Percentiles rank a stretch among this genome's conserved stretches.
phyloP scores from a whole-genome alignment of 2,888 invertebrate species.

The Diarsia brunnea region DNA sequence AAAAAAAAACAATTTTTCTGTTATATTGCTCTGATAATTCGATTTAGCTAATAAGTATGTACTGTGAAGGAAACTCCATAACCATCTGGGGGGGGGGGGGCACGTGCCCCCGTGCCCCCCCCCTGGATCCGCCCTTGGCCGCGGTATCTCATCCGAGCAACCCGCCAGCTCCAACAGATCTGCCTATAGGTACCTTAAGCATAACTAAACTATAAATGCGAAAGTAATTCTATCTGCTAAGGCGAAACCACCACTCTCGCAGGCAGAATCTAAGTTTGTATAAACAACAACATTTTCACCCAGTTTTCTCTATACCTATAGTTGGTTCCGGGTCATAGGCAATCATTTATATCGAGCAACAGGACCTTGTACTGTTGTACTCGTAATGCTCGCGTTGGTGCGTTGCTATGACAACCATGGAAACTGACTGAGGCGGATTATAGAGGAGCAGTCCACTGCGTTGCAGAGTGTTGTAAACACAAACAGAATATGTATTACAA shows the following conservation, averaged over 20 bases:
- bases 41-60: too few species aligned
- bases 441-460: not conserved
- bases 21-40: too few species aligned
- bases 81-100: too few species aligned
- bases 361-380: not conserved
- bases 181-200: too few species aligned
- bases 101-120: too few species aligned
- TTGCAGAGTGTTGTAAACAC: not conserved
- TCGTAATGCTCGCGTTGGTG: not conserved
- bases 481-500: not conserved
- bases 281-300: not conserved
- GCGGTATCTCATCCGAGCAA: too few species aligned
- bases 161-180: too few species aligned
- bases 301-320: not conserved
- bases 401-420: conserved; percentile 7
- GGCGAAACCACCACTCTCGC: not conserved
- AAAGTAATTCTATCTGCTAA: not conserved
- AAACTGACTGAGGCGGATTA: not conserved
- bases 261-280: not conserved
- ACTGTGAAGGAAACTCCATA: too few species aligned
- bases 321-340: not conserved
- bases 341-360: not conserved
- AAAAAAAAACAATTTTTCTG: too few species aligned
- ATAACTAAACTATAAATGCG: not conserved
- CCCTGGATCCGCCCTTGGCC: too few species aligned